Conservation (phyloP, 2,113 vertebrate species). For the Morone saxatilis region DNA sequence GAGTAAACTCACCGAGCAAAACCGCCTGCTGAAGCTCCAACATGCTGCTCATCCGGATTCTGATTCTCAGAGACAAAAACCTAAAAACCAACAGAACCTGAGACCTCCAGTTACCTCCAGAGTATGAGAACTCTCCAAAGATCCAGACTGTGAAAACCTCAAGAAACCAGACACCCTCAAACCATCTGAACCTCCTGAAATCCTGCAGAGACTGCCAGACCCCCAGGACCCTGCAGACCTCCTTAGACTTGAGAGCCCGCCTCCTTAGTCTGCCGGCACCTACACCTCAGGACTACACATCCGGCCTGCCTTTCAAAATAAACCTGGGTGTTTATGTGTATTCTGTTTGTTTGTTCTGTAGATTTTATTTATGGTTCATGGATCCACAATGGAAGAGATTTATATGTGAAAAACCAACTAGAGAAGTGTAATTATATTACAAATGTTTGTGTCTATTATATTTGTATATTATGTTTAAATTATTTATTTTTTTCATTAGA, state of each 20-base stretch:
- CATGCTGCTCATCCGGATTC: conserved; percentile 29
- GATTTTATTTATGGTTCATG: too few species aligned
- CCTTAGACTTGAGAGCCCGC: conserved; percentile 8
- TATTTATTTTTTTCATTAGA: too few species aligned
- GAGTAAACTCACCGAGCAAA: conserved; percentile 54
- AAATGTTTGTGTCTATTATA: too few species aligned
- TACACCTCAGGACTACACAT: not conserved
- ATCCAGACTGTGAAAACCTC: not conserved
- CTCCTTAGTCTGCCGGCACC: not conserved
- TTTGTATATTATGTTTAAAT: too few species aligned
- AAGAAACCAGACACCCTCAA: not conserved
- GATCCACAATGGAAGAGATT: not conserved
- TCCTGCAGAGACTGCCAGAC: not conserved
- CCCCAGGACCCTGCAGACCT: not conserved
- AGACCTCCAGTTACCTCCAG: not conserved
- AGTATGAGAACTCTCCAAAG: too few species aligned
- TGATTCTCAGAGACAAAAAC: not conserved
- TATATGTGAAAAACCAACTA: too few species aligned
- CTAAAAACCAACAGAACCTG: not conserved
- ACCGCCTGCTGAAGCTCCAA: conserved; percentile 25
- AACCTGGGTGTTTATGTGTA: not conserved
- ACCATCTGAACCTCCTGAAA: not conserved
- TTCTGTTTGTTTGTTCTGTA: too few species aligned
- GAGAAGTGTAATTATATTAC: too few species aligned
- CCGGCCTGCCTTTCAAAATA: conserved; percentile 49